Conservation (phyloP, 2,113 vertebrate genomes). For the Octodon degus region DNA sequence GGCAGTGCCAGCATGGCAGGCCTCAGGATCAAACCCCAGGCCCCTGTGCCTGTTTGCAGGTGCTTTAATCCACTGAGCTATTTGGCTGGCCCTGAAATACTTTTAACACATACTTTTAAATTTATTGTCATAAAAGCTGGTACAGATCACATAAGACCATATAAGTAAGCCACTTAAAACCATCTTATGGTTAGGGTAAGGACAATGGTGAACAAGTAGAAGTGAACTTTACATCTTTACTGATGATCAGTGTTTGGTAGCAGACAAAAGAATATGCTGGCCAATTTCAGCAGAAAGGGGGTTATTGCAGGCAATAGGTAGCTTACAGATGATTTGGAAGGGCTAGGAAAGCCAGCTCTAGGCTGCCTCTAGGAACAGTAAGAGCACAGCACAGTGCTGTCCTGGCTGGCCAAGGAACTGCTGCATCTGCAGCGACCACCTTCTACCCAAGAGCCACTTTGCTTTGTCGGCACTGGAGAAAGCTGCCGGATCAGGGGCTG, state of each 20-base stretch:
- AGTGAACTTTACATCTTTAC: constrained; percentile 25
- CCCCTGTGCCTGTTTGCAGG: no score
- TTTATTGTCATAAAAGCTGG: background rate
- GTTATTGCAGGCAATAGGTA: constrained; percentile 21
- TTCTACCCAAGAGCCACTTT: background rate
- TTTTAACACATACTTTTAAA: background rate
- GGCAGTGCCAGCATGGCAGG: no score
- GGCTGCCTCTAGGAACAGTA: background rate
- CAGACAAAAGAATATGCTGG: background rate
- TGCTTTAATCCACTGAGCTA: no score
- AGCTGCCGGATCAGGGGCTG: background rate
- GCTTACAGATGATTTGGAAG: background rate
- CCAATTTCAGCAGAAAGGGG: background rate
- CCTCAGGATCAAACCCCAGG: no score
- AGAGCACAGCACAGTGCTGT: background rate
- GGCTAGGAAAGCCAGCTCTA: background rate
- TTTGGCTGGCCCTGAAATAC: no score
- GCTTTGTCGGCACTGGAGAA: background rate
- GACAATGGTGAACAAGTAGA: background rate
- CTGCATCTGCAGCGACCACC: background rate
- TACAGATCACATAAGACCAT: background rate
- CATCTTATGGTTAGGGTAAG: constrained; percentile 11
- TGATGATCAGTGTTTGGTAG: background rate
- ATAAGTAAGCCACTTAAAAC: background rate
- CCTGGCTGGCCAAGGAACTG: background rate